These are phyloP conservation scores for Pantala flavescens DNA, from an alignment of 1,140 invertebrate species.

Conservation along the genomic window DNA sequence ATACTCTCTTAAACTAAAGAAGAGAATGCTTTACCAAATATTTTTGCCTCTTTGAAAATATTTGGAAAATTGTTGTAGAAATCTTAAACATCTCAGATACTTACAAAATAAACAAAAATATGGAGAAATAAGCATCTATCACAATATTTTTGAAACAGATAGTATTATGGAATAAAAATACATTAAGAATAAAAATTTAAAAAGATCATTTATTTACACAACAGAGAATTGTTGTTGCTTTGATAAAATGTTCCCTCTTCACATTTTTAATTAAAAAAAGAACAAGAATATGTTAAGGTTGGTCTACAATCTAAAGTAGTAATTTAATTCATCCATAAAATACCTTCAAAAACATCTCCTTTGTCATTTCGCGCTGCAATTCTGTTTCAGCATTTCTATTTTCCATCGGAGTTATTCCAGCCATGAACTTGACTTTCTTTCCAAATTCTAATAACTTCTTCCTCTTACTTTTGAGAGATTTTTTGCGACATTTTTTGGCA, in stretches of 20 bases:
- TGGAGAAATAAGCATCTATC: too few relatives aligned
- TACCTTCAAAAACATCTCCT: slow-evolving; percentile 66
- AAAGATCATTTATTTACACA: not conserved
- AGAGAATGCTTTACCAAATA: too few relatives aligned
- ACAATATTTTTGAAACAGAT: too few relatives aligned
- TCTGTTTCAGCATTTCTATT: slow-evolving; percentile 73
- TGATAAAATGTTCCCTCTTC: too few relatives aligned
- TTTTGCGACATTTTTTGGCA: slow-evolving; percentile 4
- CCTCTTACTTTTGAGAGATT: slow-evolving; percentile 18
- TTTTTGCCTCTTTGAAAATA: too few relatives aligned
- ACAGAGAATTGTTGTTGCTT: slow-evolving; percentile 2
- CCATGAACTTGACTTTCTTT: slow-evolving; percentile 51
- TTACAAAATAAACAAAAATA: too few relatives aligned
- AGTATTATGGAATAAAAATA: too few relatives aligned
- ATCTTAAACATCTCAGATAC: too few relatives aligned
- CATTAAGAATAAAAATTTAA: too few relatives aligned
- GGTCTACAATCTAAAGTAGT: not conserved
- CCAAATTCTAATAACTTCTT: slow-evolving; percentile 29
- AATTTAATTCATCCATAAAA: not conserved
- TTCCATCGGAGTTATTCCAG: slow-evolving; percentile 56
- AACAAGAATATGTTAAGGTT: not conserved
- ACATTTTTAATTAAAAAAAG: too few relatives aligned
- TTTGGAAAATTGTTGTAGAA: too few relatives aligned
- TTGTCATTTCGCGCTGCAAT: slow-evolving; percentile 67
- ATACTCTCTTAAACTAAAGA: too few relatives aligned